Evolutionary conservation across 1,140 invertebrate species (phyloP).

Genomic region (Cherax destructor): DNA sequence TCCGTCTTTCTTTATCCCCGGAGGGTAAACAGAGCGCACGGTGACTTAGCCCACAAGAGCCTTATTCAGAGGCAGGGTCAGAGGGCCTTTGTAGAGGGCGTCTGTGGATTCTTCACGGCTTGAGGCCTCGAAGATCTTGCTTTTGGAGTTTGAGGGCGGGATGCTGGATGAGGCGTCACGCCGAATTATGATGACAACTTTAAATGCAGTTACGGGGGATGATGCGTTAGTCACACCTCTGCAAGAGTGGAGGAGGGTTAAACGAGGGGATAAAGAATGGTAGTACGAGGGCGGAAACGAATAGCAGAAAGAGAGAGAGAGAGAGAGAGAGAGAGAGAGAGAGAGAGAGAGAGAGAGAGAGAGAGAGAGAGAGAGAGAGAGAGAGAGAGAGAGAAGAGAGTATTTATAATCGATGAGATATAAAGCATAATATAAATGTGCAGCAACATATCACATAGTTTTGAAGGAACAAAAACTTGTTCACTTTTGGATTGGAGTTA

Average conservation of each 20-base stretch:
- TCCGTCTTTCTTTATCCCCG: slow-evolving; percentile 52
- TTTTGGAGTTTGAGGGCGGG: background rate
- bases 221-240: background rate
- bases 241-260: background rate
- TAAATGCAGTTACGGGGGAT: background rate
- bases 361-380: background rate
- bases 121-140: slow-evolving; percentile 29
- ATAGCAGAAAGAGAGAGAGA: too few relatives aligned
- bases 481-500: too few relatives aligned
- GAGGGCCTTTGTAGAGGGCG: slow-evolving; percentile 39
- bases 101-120: slow-evolving; percentile 36
- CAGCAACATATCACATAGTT: too few relatives aligned
- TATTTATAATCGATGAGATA: too few relatives aligned
- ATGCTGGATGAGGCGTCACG: background rate
- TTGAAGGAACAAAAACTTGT: too few relatives aligned
- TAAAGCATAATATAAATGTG: too few relatives aligned
- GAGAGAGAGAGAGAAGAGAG: background rate
- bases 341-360: background rate
- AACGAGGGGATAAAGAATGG: too few relatives aligned
- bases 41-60: slow-evolving; percentile 32
- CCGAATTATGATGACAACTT: background rate
- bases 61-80: slow-evolving; percentile 46
- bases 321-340: background rate
- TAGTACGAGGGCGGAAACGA: too few relatives aligned
- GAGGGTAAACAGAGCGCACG: slow-evolving; percentile 53